Base-by-base conservation (phyloP, 1,140 invertebrate genomes). In the Holotrichia oblita region DNA sequence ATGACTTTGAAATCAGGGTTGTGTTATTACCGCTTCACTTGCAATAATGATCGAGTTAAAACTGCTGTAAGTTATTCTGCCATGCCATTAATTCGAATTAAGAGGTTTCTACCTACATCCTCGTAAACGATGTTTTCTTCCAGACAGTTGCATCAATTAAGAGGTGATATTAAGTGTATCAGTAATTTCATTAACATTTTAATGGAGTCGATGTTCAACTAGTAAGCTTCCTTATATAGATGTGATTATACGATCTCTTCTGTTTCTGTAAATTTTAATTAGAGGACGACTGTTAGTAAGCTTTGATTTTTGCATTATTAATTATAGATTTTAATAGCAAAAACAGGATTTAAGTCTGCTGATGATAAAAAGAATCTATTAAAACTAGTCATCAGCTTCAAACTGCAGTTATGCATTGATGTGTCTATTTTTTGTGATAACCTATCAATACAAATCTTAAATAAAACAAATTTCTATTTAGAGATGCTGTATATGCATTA, bases 81-180 rank as follows among this genome's bases (percentile, higher is more conserved):
- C 61, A 27, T 27, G 61, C 20, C 20, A 27, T 20, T 27, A 69
- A 55, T 12, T 27, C 8, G 61, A 69, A n/a, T 69, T 69, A 69
- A 27, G 61, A 69, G 22, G 61, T 22, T 69, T 69, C 17, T 69
- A 69, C 44, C 10, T 14, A 48, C 10, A 24, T 34, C 10, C 61
- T n/a, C 22, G 22, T 69, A 69, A 27, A 69, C 17, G 17, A 14
- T 69, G 9, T 24, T 27, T 20, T 69, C 20, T 24, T 69, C 6
- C 22, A 27, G 61, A 69, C 22, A 69, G 22, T 34, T 69, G 61
- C 61, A 12, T 69, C 61, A 34, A 69, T 69, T 69, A 69, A 69
- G 61, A 27, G 61, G 20, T 14, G 22, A 27, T 69, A 22, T 69
- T 69, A 69, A 12, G 17, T 55, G 61, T 69, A 69, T 27, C 22